These are phyloP conservation scores for Sprattus sprattus DNA, from an alignment of 2,113 vertebrate genomes.

Conservation along the genomic window DNA sequence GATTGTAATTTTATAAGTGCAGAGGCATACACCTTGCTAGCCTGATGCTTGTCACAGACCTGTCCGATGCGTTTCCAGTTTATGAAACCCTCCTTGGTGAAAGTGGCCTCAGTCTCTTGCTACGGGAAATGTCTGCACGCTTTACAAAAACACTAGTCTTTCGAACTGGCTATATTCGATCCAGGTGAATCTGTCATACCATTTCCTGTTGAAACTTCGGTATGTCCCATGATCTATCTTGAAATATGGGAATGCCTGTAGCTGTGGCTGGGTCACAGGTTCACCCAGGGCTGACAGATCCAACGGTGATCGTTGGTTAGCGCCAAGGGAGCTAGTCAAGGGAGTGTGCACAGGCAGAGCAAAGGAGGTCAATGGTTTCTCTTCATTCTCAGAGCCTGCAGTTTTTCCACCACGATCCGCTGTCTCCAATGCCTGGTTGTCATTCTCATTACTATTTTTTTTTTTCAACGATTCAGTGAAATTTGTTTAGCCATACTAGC, in stretches of 20 bases:
- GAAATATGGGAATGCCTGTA: neutral
- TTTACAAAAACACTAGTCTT: conserved; percentile 33
- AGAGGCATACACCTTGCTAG: conserved; percentile 27
- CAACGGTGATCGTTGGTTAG: neutral
- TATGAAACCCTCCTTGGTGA: conserved; percentile 26
- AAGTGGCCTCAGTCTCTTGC: conserved; percentile 2
- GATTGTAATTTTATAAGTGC: conserved; percentile 11
- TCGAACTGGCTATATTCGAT: conserved; percentile 23
- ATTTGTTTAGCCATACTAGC: too few relatives aligned
- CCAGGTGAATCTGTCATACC: conserved; percentile 21
- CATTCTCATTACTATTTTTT: too few relatives aligned
- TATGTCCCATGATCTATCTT: neutral
- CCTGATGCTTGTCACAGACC: conserved; percentile 20
- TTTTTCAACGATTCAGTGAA: too few relatives aligned
- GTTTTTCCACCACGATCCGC: too few relatives aligned
- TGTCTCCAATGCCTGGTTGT: too few relatives aligned
- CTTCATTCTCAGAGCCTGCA: too few relatives aligned
- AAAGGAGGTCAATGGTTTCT: too few relatives aligned
- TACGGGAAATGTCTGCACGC: conserved; percentile 35
- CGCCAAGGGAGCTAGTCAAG: too few relatives aligned
- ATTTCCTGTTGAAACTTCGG: neutral
- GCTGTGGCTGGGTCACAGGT: neutral
- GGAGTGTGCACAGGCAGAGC: too few relatives aligned
- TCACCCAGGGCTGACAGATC: conserved; percentile 22
- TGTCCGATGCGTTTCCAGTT: conserved; percentile 42